Base-by-base conservation (phyloP, 2,113 vertebrate species). In the Seriola aureovittata region DNA sequence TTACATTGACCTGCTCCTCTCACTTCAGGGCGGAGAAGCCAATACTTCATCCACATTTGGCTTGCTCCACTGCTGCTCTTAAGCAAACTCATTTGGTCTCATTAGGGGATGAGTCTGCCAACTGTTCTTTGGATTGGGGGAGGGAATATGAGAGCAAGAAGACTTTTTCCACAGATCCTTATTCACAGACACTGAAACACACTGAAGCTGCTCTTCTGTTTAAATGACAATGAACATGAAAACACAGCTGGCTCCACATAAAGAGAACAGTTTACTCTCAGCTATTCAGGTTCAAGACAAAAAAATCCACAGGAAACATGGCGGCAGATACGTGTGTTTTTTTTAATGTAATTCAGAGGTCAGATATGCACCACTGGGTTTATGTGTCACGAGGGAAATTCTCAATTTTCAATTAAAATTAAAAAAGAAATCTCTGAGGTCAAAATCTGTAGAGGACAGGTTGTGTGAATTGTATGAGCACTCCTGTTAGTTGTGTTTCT, bases 51-150 rank as follows among this genome's bases (percentile, higher is more conserved):
- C 58, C 66, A 59, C 77, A 71, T 84, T 86, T 80, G 72, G 73
- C 82, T 57, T 69, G 65, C 73, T 76, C 50, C 52, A 58, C 58
- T 71, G 68, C 52, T 71, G 69, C 88, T 85, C 86, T 44, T 86
- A 71, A 88, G 75, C 48, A 88, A 93, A 88, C 89, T 89, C 75
- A 89, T 87, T 90, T 89, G 59, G 73, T 67, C 75, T 81, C 75
- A 89, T 90, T 90, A 86, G 62, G 21, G 40, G 55, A 63, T 25
- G 19, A 81, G 63, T 71, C 78, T 81, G 80, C 73, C 65, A 85
- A 84, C 62, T 66, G 64, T 23, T 68, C 59, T 34, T 52, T 55
- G 17, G 38, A 79, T 58, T 60, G 4, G 11, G 12, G 12, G 29
- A 54, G 50, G 48, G 14, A 60, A 50, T n/a, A 73, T 42, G 13